Evolutionary conservation across 2,113 vertebrate genomes (phyloP).

Genomic region (Mobula hypostoma): DNA sequence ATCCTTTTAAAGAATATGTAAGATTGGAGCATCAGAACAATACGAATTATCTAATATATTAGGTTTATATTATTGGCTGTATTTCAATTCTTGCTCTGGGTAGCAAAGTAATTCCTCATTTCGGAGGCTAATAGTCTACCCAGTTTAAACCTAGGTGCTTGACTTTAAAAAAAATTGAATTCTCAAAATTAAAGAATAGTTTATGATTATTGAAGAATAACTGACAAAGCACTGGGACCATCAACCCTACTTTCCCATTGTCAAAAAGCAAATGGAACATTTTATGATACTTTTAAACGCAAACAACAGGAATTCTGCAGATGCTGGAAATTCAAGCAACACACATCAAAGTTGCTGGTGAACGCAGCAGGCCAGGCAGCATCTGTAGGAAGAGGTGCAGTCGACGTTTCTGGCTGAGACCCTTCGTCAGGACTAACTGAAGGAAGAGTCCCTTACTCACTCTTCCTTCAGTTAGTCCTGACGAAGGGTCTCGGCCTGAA

Average conservation of each 20-base stretch:
- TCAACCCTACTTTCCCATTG: no score
- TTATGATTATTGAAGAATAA: background rate
- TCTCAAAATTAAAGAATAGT: background rate
- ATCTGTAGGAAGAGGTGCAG: no score
- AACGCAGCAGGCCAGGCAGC: no score
- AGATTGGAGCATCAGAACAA: background rate
- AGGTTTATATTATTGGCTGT: background rate
- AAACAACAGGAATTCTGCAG: no score
- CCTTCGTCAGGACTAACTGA: no score
- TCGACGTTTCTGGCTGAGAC: no score
- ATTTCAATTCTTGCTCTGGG: background rate
- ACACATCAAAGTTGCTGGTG: no score
- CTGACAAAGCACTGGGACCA: background rate
- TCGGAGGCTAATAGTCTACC: background rate
- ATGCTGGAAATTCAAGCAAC: no score
- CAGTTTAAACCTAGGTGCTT: background rate
- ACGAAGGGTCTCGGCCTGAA: no score
- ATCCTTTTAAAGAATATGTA: background rate
- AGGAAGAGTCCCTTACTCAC: no score
- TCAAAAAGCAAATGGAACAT: background rate
- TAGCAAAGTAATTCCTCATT: background rate
- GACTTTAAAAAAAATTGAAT: background rate
- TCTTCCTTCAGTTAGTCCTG: no score
- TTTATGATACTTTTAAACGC: background rate
- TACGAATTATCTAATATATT: background rate